phyloP scores from a whole-genome alignment of 2,113 vertebrate species.

The Leucoraja erinaceus region DNA sequence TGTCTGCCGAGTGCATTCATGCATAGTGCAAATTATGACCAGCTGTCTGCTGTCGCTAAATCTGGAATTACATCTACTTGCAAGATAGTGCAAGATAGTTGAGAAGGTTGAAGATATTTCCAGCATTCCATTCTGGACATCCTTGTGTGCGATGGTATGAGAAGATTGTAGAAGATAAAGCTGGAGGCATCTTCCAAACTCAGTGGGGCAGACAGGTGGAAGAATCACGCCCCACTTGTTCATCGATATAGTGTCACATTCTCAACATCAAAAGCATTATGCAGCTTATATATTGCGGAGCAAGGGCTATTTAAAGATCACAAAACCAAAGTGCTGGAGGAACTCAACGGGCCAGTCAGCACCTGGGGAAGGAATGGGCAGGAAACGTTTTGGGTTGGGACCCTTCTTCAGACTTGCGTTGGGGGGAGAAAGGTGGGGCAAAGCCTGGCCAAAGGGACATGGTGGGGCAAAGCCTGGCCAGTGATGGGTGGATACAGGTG shows the following conservation, averaged over 20 bases:
- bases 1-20: background rate
- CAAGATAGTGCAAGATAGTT: background rate
- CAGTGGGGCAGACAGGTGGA: background rate
- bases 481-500: no score
- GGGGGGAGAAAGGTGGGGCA: no score
- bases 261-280: background rate
- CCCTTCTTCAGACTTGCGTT: no score
- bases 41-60: background rate
- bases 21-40: background rate
- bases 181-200: background rate
- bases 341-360: no score
- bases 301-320: background rate
- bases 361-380: no score
- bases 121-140: background rate
- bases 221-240: background rate
- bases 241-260: background rate
- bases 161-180: background rate
- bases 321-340: no score
- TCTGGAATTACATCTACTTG: background rate
- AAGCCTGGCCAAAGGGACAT: no score
- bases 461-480: no score
- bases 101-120: background rate
- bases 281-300: background rate
- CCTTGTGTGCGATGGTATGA: background rate
- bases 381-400: no score